Evolutionary conservation across 2,797 vertebrate species (phyloP).

Genomic region (Austrolebias charrua): DNA sequence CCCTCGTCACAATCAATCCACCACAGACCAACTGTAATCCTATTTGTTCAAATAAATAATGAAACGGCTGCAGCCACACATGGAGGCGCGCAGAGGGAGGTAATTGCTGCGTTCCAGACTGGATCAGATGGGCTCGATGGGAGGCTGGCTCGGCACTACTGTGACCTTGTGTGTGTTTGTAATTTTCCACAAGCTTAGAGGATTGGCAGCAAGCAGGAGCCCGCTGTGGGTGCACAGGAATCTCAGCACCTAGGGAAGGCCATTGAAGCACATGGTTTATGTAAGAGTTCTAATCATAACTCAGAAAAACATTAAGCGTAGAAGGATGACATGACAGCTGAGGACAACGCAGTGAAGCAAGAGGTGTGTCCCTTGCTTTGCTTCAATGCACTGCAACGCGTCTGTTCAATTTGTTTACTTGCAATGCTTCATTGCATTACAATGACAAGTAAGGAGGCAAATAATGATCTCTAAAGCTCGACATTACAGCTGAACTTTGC

Average conservation of each 20-base stretch:
- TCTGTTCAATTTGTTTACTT: slow-evolving; percentile 63
- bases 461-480: slow-evolving; percentile 36
- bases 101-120: slow-evolving; percentile 76
- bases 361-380: slow-evolving; percentile 49
- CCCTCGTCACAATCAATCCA: slow-evolving; percentile 74
- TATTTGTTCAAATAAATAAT: slow-evolving; percentile 82
- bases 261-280: slow-evolving; percentile 28
- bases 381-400: slow-evolving; percentile 47
- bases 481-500: slow-evolving; percentile 49
- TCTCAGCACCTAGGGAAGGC: slow-evolving; percentile 53
- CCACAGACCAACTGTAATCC: slow-evolving; percentile 72
- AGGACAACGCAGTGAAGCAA: slow-evolving; percentile 37
- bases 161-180: slow-evolving; percentile 78
- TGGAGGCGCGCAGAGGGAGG: slow-evolving; percentile 64
- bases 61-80: slow-evolving; percentile 68
- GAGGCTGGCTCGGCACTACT: slow-evolving; percentile 70
- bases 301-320: slow-evolving; percentile 15
- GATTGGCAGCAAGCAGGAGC: slow-evolving; percentile 58
- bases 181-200: slow-evolving; percentile 79
- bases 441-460: slow-evolving; percentile 44
- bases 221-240: slow-evolving; percentile 57
- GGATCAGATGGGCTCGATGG: slow-evolving; percentile 79
- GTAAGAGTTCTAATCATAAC: slow-evolving; percentile 21
- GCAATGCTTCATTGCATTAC: slow-evolving; percentile 45
- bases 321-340: slow-evolving; percentile 49